Evolutionary conservation across 2,797 vertebrate species (phyloP), one percentile per base, ranked within the genome.

Genomic region (Mus spretus): DNA sequence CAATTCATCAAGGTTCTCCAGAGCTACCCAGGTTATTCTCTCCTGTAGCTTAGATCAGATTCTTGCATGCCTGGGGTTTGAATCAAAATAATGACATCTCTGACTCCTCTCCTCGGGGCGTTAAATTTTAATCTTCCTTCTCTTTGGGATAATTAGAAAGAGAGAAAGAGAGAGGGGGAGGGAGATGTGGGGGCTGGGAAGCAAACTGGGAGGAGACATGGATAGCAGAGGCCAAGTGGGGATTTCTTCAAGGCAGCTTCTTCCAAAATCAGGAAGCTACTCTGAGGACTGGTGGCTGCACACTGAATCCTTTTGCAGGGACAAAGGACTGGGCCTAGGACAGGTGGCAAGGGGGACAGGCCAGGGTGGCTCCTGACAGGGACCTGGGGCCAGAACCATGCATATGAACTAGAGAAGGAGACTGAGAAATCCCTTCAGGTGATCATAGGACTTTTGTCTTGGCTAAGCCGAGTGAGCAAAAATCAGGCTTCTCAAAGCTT

Each of bases 91-190:
- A 97, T 97, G 97, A 97, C 93, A 96, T 96, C 89, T 95, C 90
- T 95, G 91, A 93, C 89, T 96, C 83, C 77, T 22, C 79, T 94
- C 89, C 95, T 97, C 92, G 50, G 95, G 83, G 96, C 96, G 97
- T 98, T 97, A 95, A 97, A 98, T 98, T 98, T 98, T 97, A 95
- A 98, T 98, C 93, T 95, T 96, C 89, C 72, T 96, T 91, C 96
- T 96, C 93, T 93, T 95, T 96, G 95, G 97, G 94, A 97, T 97
- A 96, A 98, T 97, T 98, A 96, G 91, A 96, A 94, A 94, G 88
- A 96, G 53, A 91, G 78, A 89, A 87, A 84, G 47, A 47, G 1
- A 47, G 93, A 89, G 87, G 84, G 8, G 40, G 85, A 47, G 47
- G 63, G 40, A 50, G 50, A 13, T 31, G 22, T 95, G 94, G 96